Conservation (phyloP, 2,113 vertebrate species). For the Upupa epops region DNA sequence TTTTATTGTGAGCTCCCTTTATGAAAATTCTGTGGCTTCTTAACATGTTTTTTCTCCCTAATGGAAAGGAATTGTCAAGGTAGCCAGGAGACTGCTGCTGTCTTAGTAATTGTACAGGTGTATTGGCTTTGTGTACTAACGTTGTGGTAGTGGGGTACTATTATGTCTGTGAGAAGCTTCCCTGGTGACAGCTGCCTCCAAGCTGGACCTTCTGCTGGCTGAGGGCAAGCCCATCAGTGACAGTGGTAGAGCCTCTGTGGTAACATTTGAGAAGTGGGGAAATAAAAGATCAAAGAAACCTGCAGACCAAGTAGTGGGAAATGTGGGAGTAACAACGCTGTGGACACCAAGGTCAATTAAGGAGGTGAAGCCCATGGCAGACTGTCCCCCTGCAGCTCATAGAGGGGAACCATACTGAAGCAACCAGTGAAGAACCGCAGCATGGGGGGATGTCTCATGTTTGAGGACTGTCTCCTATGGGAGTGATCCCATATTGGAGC, state of each 20-base stretch:
- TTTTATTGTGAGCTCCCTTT: background rate
- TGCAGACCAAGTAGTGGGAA: no score
- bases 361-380: background rate
- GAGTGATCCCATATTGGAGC: background rate
- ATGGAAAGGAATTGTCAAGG: background rate
- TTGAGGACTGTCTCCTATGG: background rate
- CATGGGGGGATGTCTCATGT: background rate
- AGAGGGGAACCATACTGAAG: background rate
- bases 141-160: background rate
- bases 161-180: background rate
- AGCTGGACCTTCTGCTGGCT: background rate
- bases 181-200: fast-evolving
- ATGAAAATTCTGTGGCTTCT: background rate
- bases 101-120: background rate
- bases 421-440: background rate
- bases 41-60: fast-evolving
- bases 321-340: background rate
- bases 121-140: background rate
- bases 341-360: background rate
- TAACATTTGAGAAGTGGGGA: background rate
- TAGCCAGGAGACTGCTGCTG: background rate
- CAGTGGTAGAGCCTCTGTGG: background rate
- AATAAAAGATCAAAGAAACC: no score
- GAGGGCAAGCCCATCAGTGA: background rate
- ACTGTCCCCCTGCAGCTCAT: background rate